Conservation (phyloP, 2,888 invertebrate species). For the Polia nebulosa region DNA sequence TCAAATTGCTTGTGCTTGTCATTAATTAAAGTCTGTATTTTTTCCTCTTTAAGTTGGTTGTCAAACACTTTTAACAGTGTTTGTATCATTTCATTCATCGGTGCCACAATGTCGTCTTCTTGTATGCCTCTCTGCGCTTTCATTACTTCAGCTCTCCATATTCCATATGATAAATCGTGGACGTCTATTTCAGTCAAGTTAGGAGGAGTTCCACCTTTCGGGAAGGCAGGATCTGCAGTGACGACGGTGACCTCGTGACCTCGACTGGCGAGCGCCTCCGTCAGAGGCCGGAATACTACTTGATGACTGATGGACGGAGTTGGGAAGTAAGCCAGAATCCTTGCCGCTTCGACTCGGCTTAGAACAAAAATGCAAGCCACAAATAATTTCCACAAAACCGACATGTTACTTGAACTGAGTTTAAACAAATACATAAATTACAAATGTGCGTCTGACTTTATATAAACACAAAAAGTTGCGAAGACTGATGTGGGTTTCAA, state of each 20-base stretch:
- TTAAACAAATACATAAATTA: neutral
- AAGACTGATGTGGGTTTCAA: neutral
- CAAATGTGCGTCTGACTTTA: neutral
- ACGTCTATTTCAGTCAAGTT: constrained; percentile 84
- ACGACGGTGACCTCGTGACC: constrained; percentile 85
- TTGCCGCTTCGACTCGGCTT: constrained; percentile 54
- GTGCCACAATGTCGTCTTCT: constrained; percentile 19
- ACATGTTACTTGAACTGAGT: neutral
- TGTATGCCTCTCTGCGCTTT: constrained; percentile 17
- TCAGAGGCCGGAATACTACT: constrained; percentile 79
- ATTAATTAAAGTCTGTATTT: constrained; percentile 62
- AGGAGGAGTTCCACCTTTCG: constrained; percentile 66
- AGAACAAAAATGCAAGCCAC: neutral
- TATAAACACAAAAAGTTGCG: neutral
- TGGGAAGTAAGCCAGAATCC: constrained; percentile 73
- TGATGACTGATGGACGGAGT: constrained; percentile 86
- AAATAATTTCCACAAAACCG: neutral
- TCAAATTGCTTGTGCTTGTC: constrained; percentile 67
- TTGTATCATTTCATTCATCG: constrained; percentile 13
- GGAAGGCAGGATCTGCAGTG: constrained; percentile 80
- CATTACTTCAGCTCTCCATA: constrained; percentile 47
- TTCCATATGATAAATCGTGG: constrained; percentile 71
- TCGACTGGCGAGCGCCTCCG: constrained; percentile 77
- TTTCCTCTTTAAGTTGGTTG: constrained; percentile 21
- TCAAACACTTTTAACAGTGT: constrained; percentile 45